Base-by-base conservation (phyloP, 2,888 invertebrate species). In the Platerodrilus igneus region DNA sequence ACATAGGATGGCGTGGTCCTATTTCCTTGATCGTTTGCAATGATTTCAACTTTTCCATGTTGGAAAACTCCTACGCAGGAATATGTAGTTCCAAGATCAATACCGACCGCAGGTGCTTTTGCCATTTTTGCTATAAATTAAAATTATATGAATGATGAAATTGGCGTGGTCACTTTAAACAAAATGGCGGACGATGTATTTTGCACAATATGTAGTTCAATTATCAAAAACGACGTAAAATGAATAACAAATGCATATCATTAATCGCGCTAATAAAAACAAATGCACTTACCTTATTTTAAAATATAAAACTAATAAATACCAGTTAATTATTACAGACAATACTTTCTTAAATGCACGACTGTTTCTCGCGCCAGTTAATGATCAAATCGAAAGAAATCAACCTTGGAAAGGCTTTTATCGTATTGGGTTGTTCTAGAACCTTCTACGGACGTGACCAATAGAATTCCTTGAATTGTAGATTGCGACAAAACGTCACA, bases 51-150 rank as follows among this genome's bases (percentile, higher is more conserved):
- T 72, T 87, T 88, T 51, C 89, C 89, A 71, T 89, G 86, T 72
- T 88, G 87, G 78, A 90, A 92, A 51, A 92, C 91, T 58, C 90
- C 91, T 54, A 92, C 91, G 64, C 90, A 92, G 37, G 92, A 93
- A 72, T 93, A 94, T 50, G 93, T 94, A 56, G 93, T 94, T 55
- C 94, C 94, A 71, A 94, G 78, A 77, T 94, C 94, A 72, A 94
- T 94, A 78, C 94, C 94, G 65, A 93, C 83, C 67, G 88, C 88
- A 64, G 87, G 88, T 78, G 86, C 81, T 72, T 83, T 83, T 33
- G 75, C 74, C 32, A 74, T 74, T n/a, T n/a, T n/a, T n/a, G n/a
- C n/a, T n/a, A n/a, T n/a, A n/a, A n/a, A 11, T 18, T 10, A n/a
- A 13, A 17, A 31, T 10, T 11, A 31, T n/a, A n/a, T n/a, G n/a